phyloP scores from a whole-genome alignment of 92 coral and sea anemone genomes.

The Pocillopora meandrina region DNA sequence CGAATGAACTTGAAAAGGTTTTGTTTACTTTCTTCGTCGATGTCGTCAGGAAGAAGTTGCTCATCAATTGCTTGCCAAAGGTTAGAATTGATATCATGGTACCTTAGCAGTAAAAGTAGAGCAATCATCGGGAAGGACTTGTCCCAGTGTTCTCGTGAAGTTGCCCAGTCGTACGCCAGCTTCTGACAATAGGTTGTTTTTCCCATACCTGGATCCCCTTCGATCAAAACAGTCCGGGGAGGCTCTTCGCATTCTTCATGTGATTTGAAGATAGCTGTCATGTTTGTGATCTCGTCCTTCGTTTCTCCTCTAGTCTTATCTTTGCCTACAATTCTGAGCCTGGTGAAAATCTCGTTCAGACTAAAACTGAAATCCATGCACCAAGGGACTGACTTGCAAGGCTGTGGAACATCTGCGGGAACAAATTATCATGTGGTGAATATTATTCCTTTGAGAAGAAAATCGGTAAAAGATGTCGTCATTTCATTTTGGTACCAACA shows the following conservation, averaged over 20 bases:
- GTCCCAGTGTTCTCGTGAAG: not conserved
- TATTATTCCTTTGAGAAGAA: not conserved
- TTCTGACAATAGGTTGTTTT: not conserved
- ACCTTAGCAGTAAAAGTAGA: conserved; percentile 20
- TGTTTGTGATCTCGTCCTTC: too few species aligned
- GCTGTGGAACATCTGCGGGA: too few species aligned
- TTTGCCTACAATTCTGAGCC: not conserved
- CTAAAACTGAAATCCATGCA: not conserved
- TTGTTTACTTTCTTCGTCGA: conserved; percentile 21
- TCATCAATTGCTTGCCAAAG: conserved; percentile 23
- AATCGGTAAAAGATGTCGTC: too few species aligned
- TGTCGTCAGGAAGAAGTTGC: conserved; percentile 36
- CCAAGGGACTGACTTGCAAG: not conserved
- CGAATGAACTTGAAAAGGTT: conserved; percentile 22
- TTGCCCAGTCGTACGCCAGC: conserved; percentile 16
- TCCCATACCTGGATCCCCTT: too few species aligned
- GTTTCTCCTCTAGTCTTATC: not conserved
- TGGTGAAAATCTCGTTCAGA: not conserved
- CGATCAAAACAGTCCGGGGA: too few species aligned
- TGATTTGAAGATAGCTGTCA: not conserved
- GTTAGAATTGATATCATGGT: conserved; percentile 33
- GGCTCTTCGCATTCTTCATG: too few species aligned
- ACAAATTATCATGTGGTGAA: too few species aligned
- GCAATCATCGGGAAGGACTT: conserved; percentile 23
- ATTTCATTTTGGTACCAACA: too few species aligned